These are phyloP conservation scores for Lumbricus terrestris DNA, from an alignment of 2,888 invertebrate species.

Conservation along the genomic window DNA sequence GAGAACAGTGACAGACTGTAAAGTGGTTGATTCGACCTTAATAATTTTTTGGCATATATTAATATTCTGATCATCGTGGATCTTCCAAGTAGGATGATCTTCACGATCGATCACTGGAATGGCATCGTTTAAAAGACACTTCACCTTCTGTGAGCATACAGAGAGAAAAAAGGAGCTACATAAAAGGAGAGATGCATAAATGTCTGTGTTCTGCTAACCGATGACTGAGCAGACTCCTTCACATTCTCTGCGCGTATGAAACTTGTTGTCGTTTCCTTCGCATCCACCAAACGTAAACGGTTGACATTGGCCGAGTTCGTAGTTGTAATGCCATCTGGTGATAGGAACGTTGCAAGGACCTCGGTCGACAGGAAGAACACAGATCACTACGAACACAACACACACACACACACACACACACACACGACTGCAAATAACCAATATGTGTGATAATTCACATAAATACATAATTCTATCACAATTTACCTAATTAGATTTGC, in stretches of 20 bases:
- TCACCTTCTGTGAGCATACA: no score
- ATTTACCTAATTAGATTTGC: no score
- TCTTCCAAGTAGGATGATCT: no score
- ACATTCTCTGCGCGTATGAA: slow-evolving; percentile 42
- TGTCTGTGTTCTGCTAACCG: not conserved
- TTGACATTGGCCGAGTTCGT: slow-evolving; percentile 70
- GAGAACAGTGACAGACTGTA: no score
- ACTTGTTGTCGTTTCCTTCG: slow-evolving; percentile 72
- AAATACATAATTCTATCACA: no score
- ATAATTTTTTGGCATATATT: no score
- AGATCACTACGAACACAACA: slow-evolving; percentile 34
- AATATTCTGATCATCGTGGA: no score
- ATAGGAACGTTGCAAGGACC: slow-evolving; percentile 14
- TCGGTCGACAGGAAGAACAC: slow-evolving; percentile 40
- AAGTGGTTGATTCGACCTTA: no score
- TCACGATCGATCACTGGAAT: not conserved
- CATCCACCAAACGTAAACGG: slow-evolving; percentile 82
- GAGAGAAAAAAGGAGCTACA: no score
- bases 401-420: not conserved
- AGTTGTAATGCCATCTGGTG: slow-evolving; percentile 69
- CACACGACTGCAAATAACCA: no score
- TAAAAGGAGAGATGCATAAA: not conserved
- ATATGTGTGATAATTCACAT: no score
- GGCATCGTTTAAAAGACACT: not conserved
- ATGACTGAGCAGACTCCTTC: slow-evolving; percentile 36